These are phyloP conservation scores for Leucophora obtusa DNA, from an alignment of 2,888 invertebrate species.

Conservation along the genomic window DNA sequence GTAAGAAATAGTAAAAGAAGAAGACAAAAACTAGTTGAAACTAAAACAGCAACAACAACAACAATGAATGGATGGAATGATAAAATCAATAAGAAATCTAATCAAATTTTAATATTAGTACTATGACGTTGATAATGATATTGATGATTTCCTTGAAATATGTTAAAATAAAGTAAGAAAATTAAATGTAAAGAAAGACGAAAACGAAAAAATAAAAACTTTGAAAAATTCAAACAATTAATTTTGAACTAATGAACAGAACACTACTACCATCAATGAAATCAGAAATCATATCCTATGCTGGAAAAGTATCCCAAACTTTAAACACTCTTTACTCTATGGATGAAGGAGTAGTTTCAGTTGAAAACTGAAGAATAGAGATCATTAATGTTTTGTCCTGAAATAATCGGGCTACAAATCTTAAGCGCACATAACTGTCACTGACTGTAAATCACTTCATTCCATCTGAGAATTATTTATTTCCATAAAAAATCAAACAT, in stretches of 20 bases:
- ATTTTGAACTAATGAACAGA: slow-evolving; percentile 60
- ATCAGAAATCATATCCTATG: slow-evolving; percentile 35
- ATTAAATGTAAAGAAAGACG: slow-evolving; percentile 17
- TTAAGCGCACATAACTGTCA: no score
- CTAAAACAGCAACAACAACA: slow-evolving; percentile 7
- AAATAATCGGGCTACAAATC: no score
- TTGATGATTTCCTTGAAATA: not conserved
- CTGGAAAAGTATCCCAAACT: not conserved
- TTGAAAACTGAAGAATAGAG: no score
- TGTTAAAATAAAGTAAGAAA: slow-evolving; percentile 8
- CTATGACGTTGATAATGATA: not conserved
- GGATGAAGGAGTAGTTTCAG: no score
- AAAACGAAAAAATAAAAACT: slow-evolving; percentile 1
- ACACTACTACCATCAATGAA: slow-evolving; percentile 43
- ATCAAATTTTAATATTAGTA: slow-evolving; percentile 60
- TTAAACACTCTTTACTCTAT: no score
- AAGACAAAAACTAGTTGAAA: not conserved
- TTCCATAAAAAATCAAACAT: no score
- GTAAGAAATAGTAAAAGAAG: not conserved
- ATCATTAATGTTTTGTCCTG: no score
- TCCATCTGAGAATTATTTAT: no score
- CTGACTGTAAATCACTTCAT: no score
- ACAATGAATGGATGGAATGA: slow-evolving; percentile 33
- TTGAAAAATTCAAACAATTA: slow-evolving; percentile 57
- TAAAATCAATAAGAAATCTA: slow-evolving; percentile 59